Conservation (phyloP, 2,888 invertebrate species). For the Balanococcus diminutus region DNA sequence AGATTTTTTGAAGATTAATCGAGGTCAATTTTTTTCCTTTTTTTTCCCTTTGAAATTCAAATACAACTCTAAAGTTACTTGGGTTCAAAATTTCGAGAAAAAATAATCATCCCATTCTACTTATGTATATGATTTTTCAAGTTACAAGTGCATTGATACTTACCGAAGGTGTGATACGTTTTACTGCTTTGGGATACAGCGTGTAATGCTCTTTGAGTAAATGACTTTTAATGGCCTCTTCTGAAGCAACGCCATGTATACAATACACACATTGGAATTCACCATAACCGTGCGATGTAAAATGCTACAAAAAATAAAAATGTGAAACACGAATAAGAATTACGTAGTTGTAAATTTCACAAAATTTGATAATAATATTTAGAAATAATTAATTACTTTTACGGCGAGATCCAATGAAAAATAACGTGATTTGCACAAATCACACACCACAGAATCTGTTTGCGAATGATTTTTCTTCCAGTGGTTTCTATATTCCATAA, state of each 20-base stretch:
- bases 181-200: slow-evolving; percentile 33
- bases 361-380: background rate
- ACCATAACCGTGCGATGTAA: background rate
- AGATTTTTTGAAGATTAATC: too few relatives aligned
- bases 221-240: slow-evolving; percentile 9
- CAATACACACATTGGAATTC: slow-evolving; percentile 48
- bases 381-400: background rate
- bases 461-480: slow-evolving; percentile 34
- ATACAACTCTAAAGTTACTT: background rate
- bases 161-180: slow-evolving; percentile 1
- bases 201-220: background rate
- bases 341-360: background rate
- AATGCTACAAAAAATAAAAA: slow-evolving; percentile 25
- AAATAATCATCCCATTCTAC: too few relatives aligned
- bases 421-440: background rate
- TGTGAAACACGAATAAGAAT: background rate
- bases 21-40: background rate
- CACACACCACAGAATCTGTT: background rate
- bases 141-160: background rate
- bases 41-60: background rate
- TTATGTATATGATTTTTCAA: background rate
- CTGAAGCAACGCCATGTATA: background rate
- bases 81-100: background rate
- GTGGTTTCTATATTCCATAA: background rate
- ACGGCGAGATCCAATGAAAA: background rate